A percentile compares a stretch with the other conserved stretches of the same genome.
Evolutionary conservation across 1,140 invertebrate genomes (phyloP).

Genomic region (Megalopta genalis): DNA sequence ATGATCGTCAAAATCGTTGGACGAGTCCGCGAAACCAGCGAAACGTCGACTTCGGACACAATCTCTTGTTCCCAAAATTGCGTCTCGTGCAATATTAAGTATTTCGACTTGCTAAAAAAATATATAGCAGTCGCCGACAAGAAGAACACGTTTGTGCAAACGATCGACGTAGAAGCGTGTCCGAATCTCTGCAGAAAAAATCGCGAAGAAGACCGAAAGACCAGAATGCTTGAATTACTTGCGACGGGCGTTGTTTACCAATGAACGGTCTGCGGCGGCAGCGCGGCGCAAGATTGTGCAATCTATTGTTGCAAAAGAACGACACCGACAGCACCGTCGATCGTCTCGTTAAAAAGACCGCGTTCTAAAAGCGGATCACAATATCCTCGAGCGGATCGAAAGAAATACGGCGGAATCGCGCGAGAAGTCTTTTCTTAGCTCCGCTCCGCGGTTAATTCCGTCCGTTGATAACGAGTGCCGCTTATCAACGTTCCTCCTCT

Average conservation of each 20-base stretch:
- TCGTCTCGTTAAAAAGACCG: background rate
- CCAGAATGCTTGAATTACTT: too few relatives aligned
- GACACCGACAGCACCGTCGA: background rate
- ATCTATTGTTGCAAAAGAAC: constrained; percentile 2
- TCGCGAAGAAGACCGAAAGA: too few relatives aligned
- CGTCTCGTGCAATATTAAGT: too few relatives aligned
- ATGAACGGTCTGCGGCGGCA: background rate
- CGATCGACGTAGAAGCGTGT: too few relatives aligned
- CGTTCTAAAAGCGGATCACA: constrained; percentile 11
- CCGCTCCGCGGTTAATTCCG: constrained; percentile 35
- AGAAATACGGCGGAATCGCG: constrained; percentile 5
- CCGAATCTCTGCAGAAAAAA: too few relatives aligned
- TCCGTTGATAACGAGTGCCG: constrained; percentile 15
- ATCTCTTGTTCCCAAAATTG: too few relatives aligned
- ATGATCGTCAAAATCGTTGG: too few relatives aligned
- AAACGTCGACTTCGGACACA: too few relatives aligned
- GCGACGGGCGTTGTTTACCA: background rate
- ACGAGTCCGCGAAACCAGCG: too few relatives aligned
- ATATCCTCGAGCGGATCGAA: constrained; percentile 7
- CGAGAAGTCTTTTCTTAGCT: constrained; percentile 38
- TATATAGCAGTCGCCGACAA: too few relatives aligned
- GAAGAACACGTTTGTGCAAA: too few relatives aligned
- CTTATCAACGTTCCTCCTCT: constrained; percentile 20
- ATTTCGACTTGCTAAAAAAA: too few relatives aligned
- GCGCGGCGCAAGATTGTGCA: background rate